Conservation (phyloP, 1,140 invertebrate genomes). For the Drosophila sucinea region DNA sequence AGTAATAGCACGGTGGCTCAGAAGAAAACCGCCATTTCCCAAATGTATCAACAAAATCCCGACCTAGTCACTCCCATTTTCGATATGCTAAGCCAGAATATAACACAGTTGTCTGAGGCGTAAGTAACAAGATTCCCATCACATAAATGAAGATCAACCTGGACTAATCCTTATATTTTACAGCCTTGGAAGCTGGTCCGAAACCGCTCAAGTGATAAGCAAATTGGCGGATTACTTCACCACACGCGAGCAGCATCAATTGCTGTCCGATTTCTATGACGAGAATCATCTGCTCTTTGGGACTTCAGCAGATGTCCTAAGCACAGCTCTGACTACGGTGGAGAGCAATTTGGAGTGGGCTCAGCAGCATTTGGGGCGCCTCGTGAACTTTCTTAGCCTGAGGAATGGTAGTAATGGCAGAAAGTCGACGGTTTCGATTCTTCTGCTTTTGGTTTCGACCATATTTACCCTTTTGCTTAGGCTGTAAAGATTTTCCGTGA, state of each 20-base stretch:
- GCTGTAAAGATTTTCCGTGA: background rate
- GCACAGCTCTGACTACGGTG: slow-evolving; percentile 35
- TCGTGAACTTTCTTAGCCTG: slow-evolving; percentile 34
- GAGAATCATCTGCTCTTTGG: slow-evolving; percentile 49
- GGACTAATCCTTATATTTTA: slow-evolving; percentile 23
- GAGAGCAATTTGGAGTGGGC: slow-evolving; percentile 59
- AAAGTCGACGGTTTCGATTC: background rate
- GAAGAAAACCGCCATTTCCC: slow-evolving; percentile 69
- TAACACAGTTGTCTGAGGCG: slow-evolving; percentile 42
- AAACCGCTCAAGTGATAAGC: slow-evolving; percentile 77
- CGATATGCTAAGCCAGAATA: slow-evolving; percentile 41
- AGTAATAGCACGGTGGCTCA: background rate
- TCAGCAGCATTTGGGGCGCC: slow-evolving; percentile 25
- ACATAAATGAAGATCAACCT: background rate
- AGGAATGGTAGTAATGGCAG: slow-evolving; percentile 28
- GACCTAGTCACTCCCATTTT: slow-evolving; percentile 74
- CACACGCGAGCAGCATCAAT: slow-evolving; percentile 79
- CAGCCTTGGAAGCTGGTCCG: slow-evolving; percentile 76
- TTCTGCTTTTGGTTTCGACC: background rate
- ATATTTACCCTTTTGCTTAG: background rate
- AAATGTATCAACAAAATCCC: slow-evolving; percentile 81
- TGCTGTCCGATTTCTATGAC: slow-evolving; percentile 44
- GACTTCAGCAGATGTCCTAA: slow-evolving; percentile 23
- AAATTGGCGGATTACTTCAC: slow-evolving; percentile 83
- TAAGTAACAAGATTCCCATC: slow-evolving; percentile 29